Conservation (phyloP, 1,140 invertebrate genomes). For the Camponotus floridanus region DNA sequence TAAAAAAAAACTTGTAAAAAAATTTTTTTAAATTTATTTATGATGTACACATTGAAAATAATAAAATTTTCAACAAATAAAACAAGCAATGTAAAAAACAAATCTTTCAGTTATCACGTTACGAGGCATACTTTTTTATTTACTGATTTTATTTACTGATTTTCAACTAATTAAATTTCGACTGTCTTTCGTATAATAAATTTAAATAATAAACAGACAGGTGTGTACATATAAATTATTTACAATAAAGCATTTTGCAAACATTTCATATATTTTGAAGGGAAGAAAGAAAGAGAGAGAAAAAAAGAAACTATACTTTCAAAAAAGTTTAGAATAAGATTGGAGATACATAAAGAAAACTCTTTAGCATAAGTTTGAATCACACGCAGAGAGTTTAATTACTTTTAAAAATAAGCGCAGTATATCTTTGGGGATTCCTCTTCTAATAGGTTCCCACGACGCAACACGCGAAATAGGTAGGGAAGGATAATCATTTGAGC, state of each 20-base stretch:
- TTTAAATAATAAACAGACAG: not conserved
- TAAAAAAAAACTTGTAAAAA: not conserved
- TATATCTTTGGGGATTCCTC: not conserved
- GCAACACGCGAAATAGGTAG: conserved; percentile 13
- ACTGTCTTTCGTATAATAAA: not conserved
- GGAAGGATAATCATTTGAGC: conserved; percentile 18
- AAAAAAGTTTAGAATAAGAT: conserved; percentile 26
- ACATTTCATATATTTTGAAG: not conserved
- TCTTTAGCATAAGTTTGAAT: conserved; percentile 40
- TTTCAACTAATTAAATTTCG: conserved; percentile 20
- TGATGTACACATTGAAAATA: not conserved
- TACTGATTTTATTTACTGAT: not conserved
- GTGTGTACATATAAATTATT: not conserved
- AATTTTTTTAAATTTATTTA: not conserved
- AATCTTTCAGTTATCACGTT: not conserved
- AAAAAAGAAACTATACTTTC: not conserved
- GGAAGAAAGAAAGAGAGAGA: not conserved
- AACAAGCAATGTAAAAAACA: not conserved
- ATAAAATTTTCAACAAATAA: not conserved
- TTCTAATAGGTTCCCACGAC: not conserved
- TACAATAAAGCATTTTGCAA: conserved; percentile 7
- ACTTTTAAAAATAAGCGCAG: conserved; percentile 31
- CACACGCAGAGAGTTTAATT: conserved; percentile 35
- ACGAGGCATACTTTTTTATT: conserved; percentile 1
- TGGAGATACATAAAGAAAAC: not conserved